Base-by-base conservation (phyloP, 2,113 vertebrate genomes). In the Corydoras maculifer region DNA sequence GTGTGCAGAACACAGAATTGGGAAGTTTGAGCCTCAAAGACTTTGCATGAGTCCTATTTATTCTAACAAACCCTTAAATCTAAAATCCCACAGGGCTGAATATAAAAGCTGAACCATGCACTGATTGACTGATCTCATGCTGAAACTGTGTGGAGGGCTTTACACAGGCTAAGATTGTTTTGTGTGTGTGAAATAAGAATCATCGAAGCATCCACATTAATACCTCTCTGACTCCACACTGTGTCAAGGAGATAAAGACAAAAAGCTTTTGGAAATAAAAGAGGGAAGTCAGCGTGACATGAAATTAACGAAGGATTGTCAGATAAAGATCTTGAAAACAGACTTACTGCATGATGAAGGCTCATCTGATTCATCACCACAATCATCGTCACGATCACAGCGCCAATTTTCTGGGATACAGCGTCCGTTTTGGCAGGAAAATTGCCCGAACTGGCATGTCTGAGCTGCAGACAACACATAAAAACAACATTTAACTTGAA, bases 361-460 rank as follows among this genome's bases (percentile, higher is more conserved):
- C 80, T 94, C 93, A 75, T 94, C 93, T 0, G 88, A 91, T 51
- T 83, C 82, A 69, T 94, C 93, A 3, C 93, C 93, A 50, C 93
- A 94, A 78, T 94, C 93, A 9, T 94, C 88, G 68, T 94, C 93
- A 53, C 89, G 85, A 82, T 94, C 93, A 81, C 93, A 94, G 0
- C 90, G 77, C 93, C 93, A 94, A 0, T 85, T 88, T 12, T 71
- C 72, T 0, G 93, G 92, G 74, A 94, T 91, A 6, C 93, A 94
- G n/a, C 92, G 92, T 0, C 93, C 92, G 0, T 93, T 94, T 60
- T 84, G 85, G 70, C 93, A 94, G 3, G 92, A 86, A 82, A 92
- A 94, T 0, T 94, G 91, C 18, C 90, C 88, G 18, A 72, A 69
- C 74, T 90, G 91, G 78, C 93, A 94, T 6, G 91, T 91, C 81